Percentiles rank a stretch among this genome's conserved stretches.
Conservation (phyloP, 2,888 invertebrate genomes). For the Timema podura region DNA sequence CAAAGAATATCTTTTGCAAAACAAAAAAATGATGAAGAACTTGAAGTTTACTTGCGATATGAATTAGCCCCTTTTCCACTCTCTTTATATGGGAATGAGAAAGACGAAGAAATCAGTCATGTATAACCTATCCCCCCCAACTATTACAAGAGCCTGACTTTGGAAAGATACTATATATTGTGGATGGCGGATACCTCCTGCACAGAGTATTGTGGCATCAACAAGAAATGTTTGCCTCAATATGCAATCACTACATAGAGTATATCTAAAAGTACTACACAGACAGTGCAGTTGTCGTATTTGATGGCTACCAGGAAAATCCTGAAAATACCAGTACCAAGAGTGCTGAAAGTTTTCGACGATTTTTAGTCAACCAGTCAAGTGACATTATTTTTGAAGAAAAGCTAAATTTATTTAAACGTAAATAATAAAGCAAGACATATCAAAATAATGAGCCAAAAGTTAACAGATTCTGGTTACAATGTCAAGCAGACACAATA, state of each 20-base stretch:
- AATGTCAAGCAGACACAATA: too few relatives aligned
- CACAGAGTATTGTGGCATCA: background rate
- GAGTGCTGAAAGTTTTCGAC: background rate
- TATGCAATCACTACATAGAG: background rate
- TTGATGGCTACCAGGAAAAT: background rate
- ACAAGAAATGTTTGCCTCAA: slow-evolving; percentile 1
- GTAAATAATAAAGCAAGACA: too few relatives aligned
- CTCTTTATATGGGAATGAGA: slow-evolving; percentile 3
- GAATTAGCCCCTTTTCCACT: background rate
- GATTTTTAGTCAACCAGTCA: background rate
- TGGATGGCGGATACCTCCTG: background rate
- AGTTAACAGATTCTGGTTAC: too few relatives aligned
- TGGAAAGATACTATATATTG: background rate
- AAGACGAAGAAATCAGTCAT: background rate
- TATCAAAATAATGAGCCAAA: too few relatives aligned
- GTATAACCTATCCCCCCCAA: background rate
- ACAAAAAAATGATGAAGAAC: background rate
- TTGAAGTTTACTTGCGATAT: slow-evolving; percentile 1
- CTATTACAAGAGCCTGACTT: background rate
- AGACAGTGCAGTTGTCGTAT: background rate
- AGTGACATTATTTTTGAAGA: background rate
- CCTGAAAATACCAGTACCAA: slow-evolving; percentile 1
- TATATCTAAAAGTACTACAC: background rate
- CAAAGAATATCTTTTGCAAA: background rate
- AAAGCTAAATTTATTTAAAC: too few relatives aligned